A percentile compares a stretch with the other conserved stretches of the same genome.
phyloP scores from a whole-genome alignment of 2,113 vertebrate species.

The Xenotilapia caudafasciata region DNA sequence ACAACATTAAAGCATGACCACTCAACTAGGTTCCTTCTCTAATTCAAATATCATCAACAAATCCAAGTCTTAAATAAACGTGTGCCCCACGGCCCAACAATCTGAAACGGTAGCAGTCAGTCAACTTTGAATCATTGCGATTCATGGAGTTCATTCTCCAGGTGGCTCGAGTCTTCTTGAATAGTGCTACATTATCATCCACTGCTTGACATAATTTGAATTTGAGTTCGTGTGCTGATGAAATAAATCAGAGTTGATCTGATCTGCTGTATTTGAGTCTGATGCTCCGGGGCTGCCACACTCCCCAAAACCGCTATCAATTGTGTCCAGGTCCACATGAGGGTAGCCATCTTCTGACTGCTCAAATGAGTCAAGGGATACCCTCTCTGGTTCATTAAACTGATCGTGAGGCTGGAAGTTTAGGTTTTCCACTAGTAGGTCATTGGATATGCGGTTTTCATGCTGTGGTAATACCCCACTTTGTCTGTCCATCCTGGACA shows the following conservation, averaged over 20 bases:
- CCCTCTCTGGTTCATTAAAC: constrained; percentile 63
- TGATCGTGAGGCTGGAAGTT: constrained; percentile 58
- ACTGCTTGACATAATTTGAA: constrained; percentile 90
- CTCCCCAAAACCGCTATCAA: constrained; percentile 90
- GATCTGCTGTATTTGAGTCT: constrained; percentile 63
- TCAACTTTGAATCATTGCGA: not conserved
- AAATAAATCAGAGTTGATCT: constrained; percentile 20
- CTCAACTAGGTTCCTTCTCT: not conserved
- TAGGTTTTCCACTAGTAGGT: not conserved
- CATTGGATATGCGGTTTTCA: not conserved
- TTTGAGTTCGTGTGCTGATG: constrained; percentile 51
- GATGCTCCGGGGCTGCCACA: constrained; percentile 80
- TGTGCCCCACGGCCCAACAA: not conserved
- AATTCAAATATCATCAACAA: not conserved
- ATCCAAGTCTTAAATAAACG: not conserved
- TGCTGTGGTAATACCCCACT: constrained; percentile 36
- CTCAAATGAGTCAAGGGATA: constrained; percentile 71
- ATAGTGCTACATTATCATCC: constrained; percentile 68
- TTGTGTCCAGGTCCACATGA: constrained; percentile 84
- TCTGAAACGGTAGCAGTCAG: not conserved
- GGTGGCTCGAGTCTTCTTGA: not conserved
- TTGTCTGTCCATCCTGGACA: not conserved
- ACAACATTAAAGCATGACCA: not conserved
- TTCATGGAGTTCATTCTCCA: not conserved
- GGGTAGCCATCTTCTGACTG: constrained; percentile 79